Percentiles rank a stretch among this genome's conserved stretches.
Evolutionary conservation across 2,888 invertebrate species (phyloP).

Genomic region (Hydraecia micacea): DNA sequence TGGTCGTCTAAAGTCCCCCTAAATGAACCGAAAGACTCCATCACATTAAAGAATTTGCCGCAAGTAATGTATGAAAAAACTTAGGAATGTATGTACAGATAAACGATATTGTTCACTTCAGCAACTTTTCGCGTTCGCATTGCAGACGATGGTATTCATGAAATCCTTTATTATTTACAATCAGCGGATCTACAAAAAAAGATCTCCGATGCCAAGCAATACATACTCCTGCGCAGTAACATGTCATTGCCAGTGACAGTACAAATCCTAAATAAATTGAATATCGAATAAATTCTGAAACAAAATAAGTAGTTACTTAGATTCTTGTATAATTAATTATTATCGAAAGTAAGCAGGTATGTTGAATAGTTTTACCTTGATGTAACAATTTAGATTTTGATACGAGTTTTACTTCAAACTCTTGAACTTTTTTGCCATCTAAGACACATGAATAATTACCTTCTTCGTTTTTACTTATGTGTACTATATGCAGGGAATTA

Average conservation of each 20-base stretch:
- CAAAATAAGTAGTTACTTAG: conserved; percentile 12
- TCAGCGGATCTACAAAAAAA: conserved; percentile 76
- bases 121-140: conserved; percentile 46
- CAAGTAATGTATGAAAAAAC: background rate
- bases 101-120: conserved; percentile 28
- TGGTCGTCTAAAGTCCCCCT: background rate
- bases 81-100: too few relatives aligned
- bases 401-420: conserved; percentile 86
- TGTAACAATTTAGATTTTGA: conserved; percentile 88
- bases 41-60: too few relatives aligned
- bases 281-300: conserved; percentile 90
- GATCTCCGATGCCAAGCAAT: conserved; percentile 85
- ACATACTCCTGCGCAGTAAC: conserved; percentile 90
- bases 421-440: conserved; percentile 90
- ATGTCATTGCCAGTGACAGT: conserved; percentile 88
- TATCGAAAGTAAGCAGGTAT: background rate
- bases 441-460: conserved; percentile 93
- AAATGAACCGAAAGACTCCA: background rate
- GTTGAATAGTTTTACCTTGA: conserved; percentile 77
- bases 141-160: conserved; percentile 19
- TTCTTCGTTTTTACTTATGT: conserved; percentile 91
- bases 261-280: conserved; percentile 91
- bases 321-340: background rate
- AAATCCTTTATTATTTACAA: conserved; percentile 60
- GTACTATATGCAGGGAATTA: conserved; percentile 89